Conservation (phyloP, 2,888 invertebrate genomes). For the Brassicogethes aeneus region DNA sequence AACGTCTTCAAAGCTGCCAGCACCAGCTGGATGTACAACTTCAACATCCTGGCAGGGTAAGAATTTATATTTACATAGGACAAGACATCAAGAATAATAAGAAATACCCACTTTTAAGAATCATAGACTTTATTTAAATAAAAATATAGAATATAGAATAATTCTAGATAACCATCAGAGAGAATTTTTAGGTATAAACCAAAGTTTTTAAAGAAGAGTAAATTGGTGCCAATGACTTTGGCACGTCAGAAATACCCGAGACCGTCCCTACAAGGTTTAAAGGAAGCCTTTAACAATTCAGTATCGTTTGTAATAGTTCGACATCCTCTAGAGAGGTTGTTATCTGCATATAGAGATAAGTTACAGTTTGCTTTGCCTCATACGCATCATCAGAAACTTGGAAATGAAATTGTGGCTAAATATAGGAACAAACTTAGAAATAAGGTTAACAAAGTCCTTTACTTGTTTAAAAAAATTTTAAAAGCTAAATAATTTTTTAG, state of each 20-base stretch:
- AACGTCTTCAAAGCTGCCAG: constrained; percentile 78
- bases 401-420: constrained; percentile 65
- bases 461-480: neutral
- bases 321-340: constrained; percentile 70
- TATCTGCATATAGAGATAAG: constrained; percentile 79
- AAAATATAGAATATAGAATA: neutral
- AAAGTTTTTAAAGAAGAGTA: constrained; percentile 65
- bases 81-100: neutral
- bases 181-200: constrained; percentile 58
- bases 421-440: constrained; percentile 46
- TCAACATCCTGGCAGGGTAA: constrained; percentile 73
- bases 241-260: constrained; percentile 74
- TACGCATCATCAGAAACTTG: constrained; percentile 73
- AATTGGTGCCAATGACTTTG: constrained; percentile 66
- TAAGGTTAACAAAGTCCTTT: constrained; percentile 39
- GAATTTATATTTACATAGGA: too few species aligned
- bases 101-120: neutral
- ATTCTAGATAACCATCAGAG: too few species aligned
- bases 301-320: constrained; percentile 74
- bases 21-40: constrained; percentile 90
- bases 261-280: constrained; percentile 60
- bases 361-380: constrained; percentile 75
- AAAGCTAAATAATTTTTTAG: constrained; percentile 1
- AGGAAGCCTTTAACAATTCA: constrained; percentile 60
- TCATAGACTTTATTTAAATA: neutral